Conservation (phyloP, 2,113 vertebrate species). For the Seriola quinqueradiata region DNA sequence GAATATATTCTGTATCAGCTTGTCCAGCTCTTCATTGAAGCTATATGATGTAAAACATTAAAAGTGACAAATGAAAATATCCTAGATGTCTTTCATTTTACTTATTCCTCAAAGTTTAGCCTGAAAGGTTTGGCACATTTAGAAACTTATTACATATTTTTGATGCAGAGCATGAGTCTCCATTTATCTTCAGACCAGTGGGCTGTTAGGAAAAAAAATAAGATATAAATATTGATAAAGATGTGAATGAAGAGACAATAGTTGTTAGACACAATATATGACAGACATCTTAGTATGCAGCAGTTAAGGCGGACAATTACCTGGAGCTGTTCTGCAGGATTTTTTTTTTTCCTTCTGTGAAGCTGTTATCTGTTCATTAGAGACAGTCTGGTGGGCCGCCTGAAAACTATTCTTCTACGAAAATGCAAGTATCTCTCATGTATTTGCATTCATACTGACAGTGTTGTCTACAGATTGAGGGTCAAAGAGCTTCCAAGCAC, state of each 20-base stretch:
- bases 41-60: not conserved
- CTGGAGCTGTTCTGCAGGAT: conserved; percentile 5
- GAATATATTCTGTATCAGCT: too few relatives aligned
- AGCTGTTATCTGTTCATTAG: conserved; percentile 39
- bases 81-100: not conserved
- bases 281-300: conserved; percentile 18
- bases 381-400: not conserved
- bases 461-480: not conserved
- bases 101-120: not conserved
- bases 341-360: not conserved
- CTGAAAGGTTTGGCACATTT: not conserved
- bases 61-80: not conserved
- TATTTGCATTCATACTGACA: conserved; percentile 44
- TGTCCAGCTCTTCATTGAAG: too few relatives aligned
- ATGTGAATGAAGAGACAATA: not conserved
- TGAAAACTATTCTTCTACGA: conserved; percentile 13
- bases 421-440: conserved; percentile 2
- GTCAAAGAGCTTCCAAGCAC: conserved; percentile 21
- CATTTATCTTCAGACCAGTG: not conserved
- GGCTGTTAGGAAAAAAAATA: too few relatives aligned
- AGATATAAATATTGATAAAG: too few relatives aligned
- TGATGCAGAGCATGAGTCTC: not conserved
- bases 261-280: not conserved
- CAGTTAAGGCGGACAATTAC: conserved; percentile 25
- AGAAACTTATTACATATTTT: not conserved